A percentile compares a stretch with the other conserved stretches of the same genome.
These are phyloP conservation scores for Cranoglanis bouderius DNA, from an alignment of 2,113 vertebrate genomes.

Conservation along the genomic window DNA sequence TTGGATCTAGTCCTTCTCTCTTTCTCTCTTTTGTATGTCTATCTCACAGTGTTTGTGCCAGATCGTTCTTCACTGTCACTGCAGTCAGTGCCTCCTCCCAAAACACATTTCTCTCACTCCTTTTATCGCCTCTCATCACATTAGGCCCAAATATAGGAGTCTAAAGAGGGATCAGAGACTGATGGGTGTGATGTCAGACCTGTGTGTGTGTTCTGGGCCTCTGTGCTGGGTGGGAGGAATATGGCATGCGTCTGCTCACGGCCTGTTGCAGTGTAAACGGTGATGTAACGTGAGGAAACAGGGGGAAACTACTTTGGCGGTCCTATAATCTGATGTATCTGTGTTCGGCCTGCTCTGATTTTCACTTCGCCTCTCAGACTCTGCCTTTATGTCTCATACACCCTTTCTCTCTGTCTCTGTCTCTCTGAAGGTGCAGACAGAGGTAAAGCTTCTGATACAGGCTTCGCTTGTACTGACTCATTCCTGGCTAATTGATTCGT, in stretches of 20 bases:
- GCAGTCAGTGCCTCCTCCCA: slow-evolving; percentile 41
- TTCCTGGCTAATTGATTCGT: slow-evolving; percentile 33
- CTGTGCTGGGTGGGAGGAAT: slow-evolving; percentile 64
- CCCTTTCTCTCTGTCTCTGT: background rate
- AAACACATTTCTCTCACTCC: slow-evolving; percentile 22
- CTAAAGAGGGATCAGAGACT: slow-evolving; percentile 42
- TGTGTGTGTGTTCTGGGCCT: slow-evolving; percentile 59
- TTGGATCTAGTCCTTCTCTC: slow-evolving; percentile 9
- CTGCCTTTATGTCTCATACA: background rate
- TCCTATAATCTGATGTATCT: slow-evolving; percentile 68
- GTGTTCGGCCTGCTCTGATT: slow-evolving; percentile 52
- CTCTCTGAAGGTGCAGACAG: slow-evolving; percentile 14
- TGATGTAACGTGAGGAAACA: slow-evolving; percentile 73
- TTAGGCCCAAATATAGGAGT: slow-evolving; percentile 55
- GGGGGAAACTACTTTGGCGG: slow-evolving; percentile 60
- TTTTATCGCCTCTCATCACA: slow-evolving; percentile 13
- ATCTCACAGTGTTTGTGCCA: slow-evolving; percentile 21
- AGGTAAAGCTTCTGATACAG: slow-evolving; percentile 36
- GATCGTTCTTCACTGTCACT: slow-evolving; percentile 41
- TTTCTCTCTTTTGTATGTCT: slow-evolving; percentile 4
- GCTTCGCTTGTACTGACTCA: slow-evolving; percentile 38
- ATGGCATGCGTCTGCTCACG: slow-evolving; percentile 66
- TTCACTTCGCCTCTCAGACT: slow-evolving; percentile 24
- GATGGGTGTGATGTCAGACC: slow-evolving; percentile 54
- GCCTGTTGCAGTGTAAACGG: slow-evolving; percentile 59